These are phyloP conservation scores for Drosophila tristis DNA, from an alignment of 1,140 invertebrate genomes.

Conservation along the genomic window DNA sequence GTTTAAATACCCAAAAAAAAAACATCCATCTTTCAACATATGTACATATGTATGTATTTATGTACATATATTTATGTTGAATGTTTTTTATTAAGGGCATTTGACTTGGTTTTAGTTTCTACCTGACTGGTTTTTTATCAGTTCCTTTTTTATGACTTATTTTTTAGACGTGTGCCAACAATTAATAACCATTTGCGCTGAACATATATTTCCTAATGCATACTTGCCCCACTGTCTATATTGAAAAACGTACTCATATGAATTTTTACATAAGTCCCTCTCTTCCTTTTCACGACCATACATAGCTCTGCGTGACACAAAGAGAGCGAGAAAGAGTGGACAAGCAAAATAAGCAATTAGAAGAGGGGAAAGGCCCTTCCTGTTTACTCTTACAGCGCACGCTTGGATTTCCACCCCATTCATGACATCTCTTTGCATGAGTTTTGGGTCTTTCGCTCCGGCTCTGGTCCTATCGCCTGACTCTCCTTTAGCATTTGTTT, in stretches of 20 bases:
- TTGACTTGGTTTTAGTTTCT: constrained; percentile 20
- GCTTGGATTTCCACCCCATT: constrained; percentile 56
- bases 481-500: constrained; percentile 31
- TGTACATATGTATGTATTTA: too few relatives aligned
- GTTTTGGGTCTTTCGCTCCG: constrained; percentile 67
- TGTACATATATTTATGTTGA: constrained; percentile 5
- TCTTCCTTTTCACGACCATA: constrained; percentile 11
- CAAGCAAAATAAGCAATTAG: background rate
- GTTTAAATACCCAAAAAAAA: background rate
- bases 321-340: background rate
- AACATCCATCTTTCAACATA: background rate
- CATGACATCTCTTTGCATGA: constrained; percentile 55
- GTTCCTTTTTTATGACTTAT: constrained; percentile 61
- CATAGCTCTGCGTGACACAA: background rate
- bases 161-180: constrained; percentile 74
- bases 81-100: constrained; percentile 64
- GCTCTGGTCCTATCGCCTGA: constrained; percentile 34
- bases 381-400: constrained; percentile 73
- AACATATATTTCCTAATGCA: constrained; percentile 3
- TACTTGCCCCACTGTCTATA: constrained; percentile 58
- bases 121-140: constrained; percentile 63
- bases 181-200: constrained; percentile 66
- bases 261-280: constrained; percentile 34
- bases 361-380: constrained; percentile 54
- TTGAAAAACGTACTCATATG: constrained; percentile 61